Percentiles rank a stretch among this genome's conserved stretches.
phyloP scores from a whole-genome alignment of 2,888 invertebrate genomes.

The Cyrtodaria siliqua region DNA sequence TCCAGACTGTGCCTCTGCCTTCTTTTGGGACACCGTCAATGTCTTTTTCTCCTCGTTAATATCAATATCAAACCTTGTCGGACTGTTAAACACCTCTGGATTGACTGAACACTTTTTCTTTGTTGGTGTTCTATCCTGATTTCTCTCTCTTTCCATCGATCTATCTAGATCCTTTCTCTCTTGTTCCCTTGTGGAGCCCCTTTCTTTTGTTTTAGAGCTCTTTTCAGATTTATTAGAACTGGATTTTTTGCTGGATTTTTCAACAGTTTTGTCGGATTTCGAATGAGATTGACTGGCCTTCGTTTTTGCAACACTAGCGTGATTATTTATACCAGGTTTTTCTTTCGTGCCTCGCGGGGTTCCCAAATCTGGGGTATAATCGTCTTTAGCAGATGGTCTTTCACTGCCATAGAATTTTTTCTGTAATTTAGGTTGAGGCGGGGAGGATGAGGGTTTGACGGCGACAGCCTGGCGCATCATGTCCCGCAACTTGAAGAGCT shows the following conservation, averaged over 20 bases:
- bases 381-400: constrained; percentile 45
- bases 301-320: constrained; percentile 46
- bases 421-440: constrained; percentile 68
- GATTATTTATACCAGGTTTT: constrained; percentile 38
- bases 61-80: constrained; percentile 73
- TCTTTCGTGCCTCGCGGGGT: constrained; percentile 46
- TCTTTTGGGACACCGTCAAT: constrained; percentile 44
- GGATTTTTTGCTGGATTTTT: constrained; percentile 32
- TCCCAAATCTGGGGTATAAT: constrained; percentile 48
- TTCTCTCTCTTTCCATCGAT: constrained; percentile 14
- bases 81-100: constrained; percentile 62
- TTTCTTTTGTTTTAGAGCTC: constrained; percentile 37
- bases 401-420: constrained; percentile 79
- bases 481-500: constrained; percentile 72
- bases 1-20: constrained; percentile 27
- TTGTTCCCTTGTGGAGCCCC: not conserved
- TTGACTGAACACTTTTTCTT: constrained; percentile 24
- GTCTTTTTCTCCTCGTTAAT: constrained; percentile 54
- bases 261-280: constrained; percentile 20
- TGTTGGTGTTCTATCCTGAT: constrained; percentile 1
- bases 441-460: constrained; percentile 50
- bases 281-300: constrained; percentile 44
- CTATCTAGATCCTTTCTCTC: constrained; percentile 23
- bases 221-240: too few species aligned
- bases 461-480: constrained; percentile 63